Conservation (phyloP, 2,113 vertebrate species). For the Thunnus maccoyii region DNA sequence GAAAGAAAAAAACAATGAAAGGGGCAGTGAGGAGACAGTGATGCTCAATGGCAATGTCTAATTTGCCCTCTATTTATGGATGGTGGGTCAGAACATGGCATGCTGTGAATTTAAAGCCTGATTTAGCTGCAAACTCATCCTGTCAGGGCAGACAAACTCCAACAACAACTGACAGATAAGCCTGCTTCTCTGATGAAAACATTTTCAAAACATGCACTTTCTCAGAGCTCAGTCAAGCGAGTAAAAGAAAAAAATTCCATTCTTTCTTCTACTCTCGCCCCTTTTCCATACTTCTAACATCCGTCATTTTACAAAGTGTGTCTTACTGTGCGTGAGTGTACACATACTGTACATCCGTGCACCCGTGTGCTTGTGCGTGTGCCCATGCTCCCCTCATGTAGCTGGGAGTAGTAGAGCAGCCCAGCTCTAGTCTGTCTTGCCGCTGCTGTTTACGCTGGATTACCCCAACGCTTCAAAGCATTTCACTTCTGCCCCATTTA, state of each 20-base stretch:
- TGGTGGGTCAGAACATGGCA: constrained; percentile 64
- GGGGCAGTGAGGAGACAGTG: constrained; percentile 60
- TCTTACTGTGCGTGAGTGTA: constrained; percentile 19
- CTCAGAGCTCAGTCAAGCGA: constrained; percentile 68
- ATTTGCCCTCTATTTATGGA: constrained; percentile 76
- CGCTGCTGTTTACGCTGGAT: constrained; percentile 85
- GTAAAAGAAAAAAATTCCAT: constrained; percentile 7
- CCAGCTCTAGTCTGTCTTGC: constrained; percentile 74
- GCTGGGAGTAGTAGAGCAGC: constrained; percentile 67
- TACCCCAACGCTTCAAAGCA: constrained; percentile 86
- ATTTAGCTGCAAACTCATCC: constrained; percentile 74
- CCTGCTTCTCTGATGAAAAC: constrained; percentile 70
- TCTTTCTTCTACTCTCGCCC: constrained; percentile 30
- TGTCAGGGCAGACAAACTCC: constrained; percentile 70
- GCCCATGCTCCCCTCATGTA: constrained; percentile 45
- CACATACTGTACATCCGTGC: constrained; percentile 38
- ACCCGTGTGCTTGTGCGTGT: constrained; percentile 34
- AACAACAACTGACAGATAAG: constrained; percentile 70
- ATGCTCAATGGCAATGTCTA: constrained; percentile 75
- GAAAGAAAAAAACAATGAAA: constrained; percentile 48
- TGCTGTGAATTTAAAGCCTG: constrained; percentile 73
- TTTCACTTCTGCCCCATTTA: constrained; percentile 88
- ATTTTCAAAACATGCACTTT: constrained; percentile 72
- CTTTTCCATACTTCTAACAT: constrained; percentile 46
- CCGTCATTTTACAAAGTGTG: constrained; percentile 33